These are phyloP conservation scores for Ganaspis sp. DNA, from an alignment of 1,140 invertebrate genomes.

Conservation along the genomic window DNA sequence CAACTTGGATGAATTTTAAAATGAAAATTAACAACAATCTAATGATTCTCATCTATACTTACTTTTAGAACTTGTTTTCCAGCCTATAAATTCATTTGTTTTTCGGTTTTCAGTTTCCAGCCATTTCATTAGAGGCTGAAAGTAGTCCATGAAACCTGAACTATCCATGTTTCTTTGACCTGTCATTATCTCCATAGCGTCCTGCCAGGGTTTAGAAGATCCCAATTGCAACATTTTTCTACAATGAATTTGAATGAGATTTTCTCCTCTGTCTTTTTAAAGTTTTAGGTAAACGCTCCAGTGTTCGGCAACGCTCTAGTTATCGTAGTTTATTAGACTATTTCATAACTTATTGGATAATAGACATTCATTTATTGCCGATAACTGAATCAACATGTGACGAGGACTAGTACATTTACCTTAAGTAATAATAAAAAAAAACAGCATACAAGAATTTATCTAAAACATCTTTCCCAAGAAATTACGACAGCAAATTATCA, in stretches of 20 bases:
- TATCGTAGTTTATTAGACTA: too few species aligned
- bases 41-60: constrained; percentile 56
- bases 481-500: too few species aligned
- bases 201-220: constrained; percentile 87
- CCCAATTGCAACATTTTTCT: constrained; percentile 88
- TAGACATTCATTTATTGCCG: too few species aligned
- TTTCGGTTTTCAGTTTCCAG: constrained; percentile 84
- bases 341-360: too few species aligned
- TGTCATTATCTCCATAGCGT: constrained; percentile 87
- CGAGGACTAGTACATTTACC: too few species aligned
- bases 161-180: constrained; percentile 85
- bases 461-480: too few species aligned
- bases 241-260: constrained; percentile 45
- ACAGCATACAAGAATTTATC: too few species aligned
- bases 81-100: constrained; percentile 84
- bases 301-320: too few species aligned
- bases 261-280: neutral
- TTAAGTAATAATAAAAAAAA: too few species aligned
- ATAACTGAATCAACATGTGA: too few species aligned
- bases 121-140: constrained; percentile 85
- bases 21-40: neutral
- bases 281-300: constrained; percentile 16
- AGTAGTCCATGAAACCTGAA: constrained; percentile 85
- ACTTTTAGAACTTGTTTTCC: constrained; percentile 76
- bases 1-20: neutral